phyloP scores from a whole-genome alignment of 37 sponge, comb jelly and placozoan species.

The Diacarnus erythraeanus region DNA sequence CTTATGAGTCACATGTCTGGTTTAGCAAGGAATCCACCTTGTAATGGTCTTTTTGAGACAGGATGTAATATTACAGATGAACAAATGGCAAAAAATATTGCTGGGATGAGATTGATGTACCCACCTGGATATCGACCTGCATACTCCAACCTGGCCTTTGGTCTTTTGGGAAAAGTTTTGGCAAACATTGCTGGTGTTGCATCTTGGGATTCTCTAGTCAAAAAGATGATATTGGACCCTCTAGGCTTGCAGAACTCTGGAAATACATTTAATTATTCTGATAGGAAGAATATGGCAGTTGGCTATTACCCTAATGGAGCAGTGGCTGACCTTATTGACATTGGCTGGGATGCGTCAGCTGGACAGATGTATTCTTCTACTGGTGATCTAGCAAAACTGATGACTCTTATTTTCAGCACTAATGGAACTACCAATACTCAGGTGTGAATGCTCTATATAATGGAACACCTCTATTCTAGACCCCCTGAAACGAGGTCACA shows the following conservation, averaged over 20 bases:
- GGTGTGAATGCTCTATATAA: too few species aligned
- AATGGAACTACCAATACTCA: background rate
- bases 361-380: constrained; percentile 68
- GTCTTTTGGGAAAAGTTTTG: constrained; percentile 55
- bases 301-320: constrained; percentile 55
- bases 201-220: constrained; percentile 62
- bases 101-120: constrained; percentile 34
- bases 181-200: background rate
- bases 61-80: constrained; percentile 48
- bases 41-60: constrained; percentile 36
- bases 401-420: constrained; percentile 55
- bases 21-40: constrained; percentile 63
- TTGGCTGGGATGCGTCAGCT: constrained; percentile 83
- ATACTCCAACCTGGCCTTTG: constrained; percentile 82
- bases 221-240: constrained; percentile 37
- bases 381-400: constrained; percentile 59
- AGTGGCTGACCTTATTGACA: constrained; percentile 48
- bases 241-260: constrained; percentile 62
- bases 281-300: constrained; percentile 44
- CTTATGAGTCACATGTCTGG: constrained; percentile 79
- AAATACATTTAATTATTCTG: constrained; percentile 30
- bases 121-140: constrained; percentile 66
- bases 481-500: too few species aligned
- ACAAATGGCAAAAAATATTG: constrained; percentile 41
- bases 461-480: too few species aligned